Conservation (phyloP, 2,888 invertebrate genomes). For the Leptopterna dolabrata region DNA sequence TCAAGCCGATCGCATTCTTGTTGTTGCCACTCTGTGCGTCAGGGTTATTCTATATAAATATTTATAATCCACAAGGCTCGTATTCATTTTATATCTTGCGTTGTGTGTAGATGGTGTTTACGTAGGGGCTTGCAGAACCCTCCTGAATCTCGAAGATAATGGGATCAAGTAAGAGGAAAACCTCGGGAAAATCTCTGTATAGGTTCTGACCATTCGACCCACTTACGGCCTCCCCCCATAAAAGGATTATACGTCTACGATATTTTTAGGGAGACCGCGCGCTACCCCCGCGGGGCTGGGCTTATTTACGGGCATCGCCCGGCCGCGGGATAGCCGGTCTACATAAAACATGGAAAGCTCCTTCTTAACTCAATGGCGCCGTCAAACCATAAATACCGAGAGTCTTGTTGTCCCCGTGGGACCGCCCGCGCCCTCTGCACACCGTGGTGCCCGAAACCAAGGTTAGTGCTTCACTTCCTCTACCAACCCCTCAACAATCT, state of each 20-base stretch:
- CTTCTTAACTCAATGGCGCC: conserved; percentile 46
- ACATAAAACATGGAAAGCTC: conserved; percentile 51
- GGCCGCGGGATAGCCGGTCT: not conserved
- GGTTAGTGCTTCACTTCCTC: not conserved
- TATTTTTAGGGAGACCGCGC: conserved; percentile 5
- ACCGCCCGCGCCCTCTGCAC: not conserved
- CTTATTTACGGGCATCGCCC: conserved; percentile 1
- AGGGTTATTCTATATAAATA: too few relatives aligned
- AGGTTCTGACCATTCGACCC: conserved; percentile 19
- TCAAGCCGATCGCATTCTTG: too few relatives aligned
- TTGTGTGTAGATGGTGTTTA: not conserved
- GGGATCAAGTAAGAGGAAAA: not conserved
- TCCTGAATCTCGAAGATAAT: not conserved
- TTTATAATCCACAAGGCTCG: too few relatives aligned
- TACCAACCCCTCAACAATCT: not conserved
- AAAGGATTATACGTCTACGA: conserved; percentile 14
- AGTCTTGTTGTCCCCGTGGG: conserved; percentile 43
- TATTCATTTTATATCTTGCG: not conserved
- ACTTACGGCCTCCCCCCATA: conserved; percentile 10
- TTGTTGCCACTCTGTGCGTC: too few relatives aligned
- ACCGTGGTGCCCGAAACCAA: not conserved
- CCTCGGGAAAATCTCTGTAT: not conserved
- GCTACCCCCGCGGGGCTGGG: not conserved
- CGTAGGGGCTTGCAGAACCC: not conserved
- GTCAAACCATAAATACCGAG: conserved; percentile 47